Evolutionary conservation across 1,140 invertebrate genomes (phyloP), one percentile per base, ranked within the genome.

Genomic region (Drosophila funebris): DNA sequence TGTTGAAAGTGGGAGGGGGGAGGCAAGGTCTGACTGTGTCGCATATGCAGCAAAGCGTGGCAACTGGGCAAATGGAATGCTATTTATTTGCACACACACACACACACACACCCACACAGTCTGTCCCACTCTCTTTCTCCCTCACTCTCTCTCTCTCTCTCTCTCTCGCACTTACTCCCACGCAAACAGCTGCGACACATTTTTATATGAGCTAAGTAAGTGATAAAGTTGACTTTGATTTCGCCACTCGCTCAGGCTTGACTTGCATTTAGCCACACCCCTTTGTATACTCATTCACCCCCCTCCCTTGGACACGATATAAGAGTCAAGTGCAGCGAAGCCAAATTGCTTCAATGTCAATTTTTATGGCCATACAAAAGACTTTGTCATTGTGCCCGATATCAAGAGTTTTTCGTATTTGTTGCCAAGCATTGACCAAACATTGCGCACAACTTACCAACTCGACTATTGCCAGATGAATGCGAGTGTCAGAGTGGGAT

Each of bases 221-320:
- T 88, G 78, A 82, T 85, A 85, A 82, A 85, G 78, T 69, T 73
- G 73, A 80, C 73, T 84, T 84, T 84, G 81, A 85, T 84, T 84
- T 79, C 58, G 80, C 57, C 72, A 84, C 62, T 84, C 63, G 31
- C 50, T 71, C 50, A 46, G 41, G 61, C 61, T 56, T 71, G 68
- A 56, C 68, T 29, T 33, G 22, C 31, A 61, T 58, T 67, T 67
- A 29, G 16, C 50, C 48, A 43, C 41, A 20, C 37, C 37, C 18
- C 50, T 3, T 39, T n/a, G 6, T 33, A 1, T 7, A 8, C 44
- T n/a, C n/a, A n/a, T n/a, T n/a, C n/a, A n/a, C n/a, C 13, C 5
- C 9, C 11, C 14, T 13, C 14, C 1, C 6, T 6, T 7, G 8
- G 33, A 22, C 13, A 16, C 16, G n/a, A n/a, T n/a, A n/a, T n/a